phyloP scores from a whole-genome alignment of 2,113 vertebrate species.

The Cynopterus brachyotis region DNA sequence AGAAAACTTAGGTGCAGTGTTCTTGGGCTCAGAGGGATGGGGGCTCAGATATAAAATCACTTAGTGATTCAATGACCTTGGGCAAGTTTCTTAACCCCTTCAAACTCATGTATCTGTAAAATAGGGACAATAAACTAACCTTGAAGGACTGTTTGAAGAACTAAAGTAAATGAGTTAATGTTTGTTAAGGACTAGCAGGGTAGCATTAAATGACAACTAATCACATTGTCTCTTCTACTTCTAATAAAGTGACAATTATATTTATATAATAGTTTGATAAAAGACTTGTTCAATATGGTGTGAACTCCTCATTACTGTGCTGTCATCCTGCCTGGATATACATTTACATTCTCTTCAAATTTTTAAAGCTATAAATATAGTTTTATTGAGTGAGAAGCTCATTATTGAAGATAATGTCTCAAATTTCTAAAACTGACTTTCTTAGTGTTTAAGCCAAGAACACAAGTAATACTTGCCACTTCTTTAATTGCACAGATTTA shows the following conservation, averaged over 20 bases:
- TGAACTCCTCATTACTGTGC: not conserved
- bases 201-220: conserved; percentile 15
- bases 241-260: conserved; percentile 50
- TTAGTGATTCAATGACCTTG: not conserved
- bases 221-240: conserved; percentile 30
- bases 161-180: not conserved
- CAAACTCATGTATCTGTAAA: not conserved
- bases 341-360: conserved; percentile 8
- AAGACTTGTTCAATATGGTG: not conserved
- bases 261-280: conserved; percentile 51
- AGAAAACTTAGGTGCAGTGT: not conserved
- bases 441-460: not conserved
- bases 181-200: not conserved
- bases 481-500: conserved; percentile 33
- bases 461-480: not conserved
- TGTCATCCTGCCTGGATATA: conserved; percentile 5
- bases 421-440: not conserved
- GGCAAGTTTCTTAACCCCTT: not conserved
- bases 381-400: conserved; percentile 40
- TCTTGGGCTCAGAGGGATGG: not conserved
- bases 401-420: conserved; percentile 2
- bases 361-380: conserved; percentile 27
- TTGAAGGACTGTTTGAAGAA: conserved; percentile 22
- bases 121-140: not conserved
- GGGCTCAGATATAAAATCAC: not conserved